These are phyloP conservation scores for Otis tarda DNA, from an alignment of 2,113 vertebrate species.

Conservation along the genomic window DNA sequence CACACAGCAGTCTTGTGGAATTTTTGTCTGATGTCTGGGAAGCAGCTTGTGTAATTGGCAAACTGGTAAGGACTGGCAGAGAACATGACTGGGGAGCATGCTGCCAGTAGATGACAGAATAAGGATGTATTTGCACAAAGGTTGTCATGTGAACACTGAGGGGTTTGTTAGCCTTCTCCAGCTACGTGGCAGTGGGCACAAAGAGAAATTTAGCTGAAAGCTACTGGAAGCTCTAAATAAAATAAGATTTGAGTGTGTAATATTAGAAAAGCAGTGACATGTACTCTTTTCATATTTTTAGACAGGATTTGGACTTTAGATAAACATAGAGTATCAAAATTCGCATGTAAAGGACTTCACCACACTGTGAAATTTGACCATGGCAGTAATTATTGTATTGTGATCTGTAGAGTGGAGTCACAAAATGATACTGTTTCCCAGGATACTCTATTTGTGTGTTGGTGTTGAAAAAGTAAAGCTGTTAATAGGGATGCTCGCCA, in stretches of 20 bases:
- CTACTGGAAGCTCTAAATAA: conserved; percentile 30
- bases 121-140: conserved; percentile 76
- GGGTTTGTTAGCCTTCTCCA: conserved; percentile 72
- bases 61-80: conserved; percentile 85
- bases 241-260: background rate
- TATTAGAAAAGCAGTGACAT: background rate
- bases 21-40: conserved; percentile 87
- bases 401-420: background rate
- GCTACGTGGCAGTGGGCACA: conserved; percentile 25
- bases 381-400: background rate
- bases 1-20: conserved; percentile 91
- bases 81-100: conserved; percentile 74
- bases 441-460: background rate
- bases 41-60: conserved; percentile 91
- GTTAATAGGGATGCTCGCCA: background rate
- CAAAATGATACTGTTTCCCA: background rate
- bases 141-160: conserved; percentile 74
- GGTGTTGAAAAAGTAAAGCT: background rate
- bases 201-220: conserved; percentile 35
- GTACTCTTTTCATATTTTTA: background rate
- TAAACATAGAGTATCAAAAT: background rate
- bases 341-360: background rate
- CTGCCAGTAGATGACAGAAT: conserved; percentile 80
- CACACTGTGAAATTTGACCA: background rate
- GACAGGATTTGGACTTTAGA: background rate